Evolutionary conservation across 2,888 invertebrate species (phyloP), one percentile per base, ranked within the genome.

Genomic region (Plusia festucae): DNA sequence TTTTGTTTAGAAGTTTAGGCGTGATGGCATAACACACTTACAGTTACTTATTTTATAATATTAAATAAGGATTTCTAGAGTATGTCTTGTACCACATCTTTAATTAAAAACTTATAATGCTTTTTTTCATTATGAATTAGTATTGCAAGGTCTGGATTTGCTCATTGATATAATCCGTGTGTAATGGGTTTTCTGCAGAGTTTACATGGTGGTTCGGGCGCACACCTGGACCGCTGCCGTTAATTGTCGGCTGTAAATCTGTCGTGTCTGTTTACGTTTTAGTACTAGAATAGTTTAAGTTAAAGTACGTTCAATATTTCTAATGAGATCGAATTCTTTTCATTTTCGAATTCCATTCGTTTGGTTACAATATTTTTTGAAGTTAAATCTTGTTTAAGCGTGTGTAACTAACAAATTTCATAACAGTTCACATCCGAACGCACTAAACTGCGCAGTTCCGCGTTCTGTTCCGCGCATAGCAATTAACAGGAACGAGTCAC

Each of bases 201-300:
- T 53, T 20, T 67, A 46, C 32, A 53, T 13, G 22, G 24, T 67
- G 68, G 53, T 57, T 11, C n/a, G 16, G 16, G 34, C 27, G 55
- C 46, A 52, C 79, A 76, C 76, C 76, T 79, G 71, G 72, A 44
- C 54, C 58, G 51, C 65, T 63, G 32, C 51, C 58, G 76, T 49
- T 78, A 63, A 78, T 76, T 69, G 76, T 70, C 40, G 65, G 65
- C 73, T 63, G 73, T 80, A 81, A 76, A 82, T 79, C 76, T 76
- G 76, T 81, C 82, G 65, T 58, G 63, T 55, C 55, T 63, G 58
- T 65, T 56, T 63, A 54, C 66, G 55, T 40, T 65, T 30, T 51
- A 22, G 18, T n/a, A 58, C 16, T 22, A 53, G 32, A 51, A 68
- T 56, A 32, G 20, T 58, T 63, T 24, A 30, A 27, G 20, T 40